phyloP scores from a whole-genome alignment of 2,113 vertebrate genomes.

The Lampris incognitus region DNA sequence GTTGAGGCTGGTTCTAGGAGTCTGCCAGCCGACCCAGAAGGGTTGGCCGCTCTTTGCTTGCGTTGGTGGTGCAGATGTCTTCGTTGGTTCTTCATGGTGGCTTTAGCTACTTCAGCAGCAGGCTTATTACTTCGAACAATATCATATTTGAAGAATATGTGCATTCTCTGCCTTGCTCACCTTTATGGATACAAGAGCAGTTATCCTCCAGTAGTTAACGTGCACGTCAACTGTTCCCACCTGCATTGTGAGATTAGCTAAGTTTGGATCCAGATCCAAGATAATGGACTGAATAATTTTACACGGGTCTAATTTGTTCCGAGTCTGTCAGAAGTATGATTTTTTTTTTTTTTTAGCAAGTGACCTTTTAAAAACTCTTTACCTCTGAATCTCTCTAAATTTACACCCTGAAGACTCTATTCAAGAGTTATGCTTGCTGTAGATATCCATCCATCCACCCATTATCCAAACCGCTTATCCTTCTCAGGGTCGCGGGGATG shows the following conservation, averaged over 20 bases:
- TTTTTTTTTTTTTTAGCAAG: background rate
- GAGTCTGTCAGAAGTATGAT: background rate
- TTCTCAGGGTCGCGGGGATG: no score
- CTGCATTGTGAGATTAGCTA: background rate
- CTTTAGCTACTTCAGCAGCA: background rate
- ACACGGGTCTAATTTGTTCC: no score
- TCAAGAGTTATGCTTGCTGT: no score
- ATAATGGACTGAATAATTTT: no score
- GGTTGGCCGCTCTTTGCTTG: background rate
- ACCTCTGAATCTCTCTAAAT: no score
- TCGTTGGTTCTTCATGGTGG: background rate
- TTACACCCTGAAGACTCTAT: no score
- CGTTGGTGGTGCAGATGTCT: background rate
- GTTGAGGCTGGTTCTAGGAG: background rate
- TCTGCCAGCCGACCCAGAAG: background rate
- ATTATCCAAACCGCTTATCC: no score
- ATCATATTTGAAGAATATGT: no score
- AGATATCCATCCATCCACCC: no score
- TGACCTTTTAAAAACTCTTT: no score
- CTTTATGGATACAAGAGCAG: background rate
- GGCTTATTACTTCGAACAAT: background rate
- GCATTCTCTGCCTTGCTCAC: background rate
- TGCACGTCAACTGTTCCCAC: background rate
- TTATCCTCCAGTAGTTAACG: background rate
- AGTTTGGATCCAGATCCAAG: no score